Conservation (phyloP, 2,888 invertebrate genomes). For the Eueremaeus valkanovi region DNA sequence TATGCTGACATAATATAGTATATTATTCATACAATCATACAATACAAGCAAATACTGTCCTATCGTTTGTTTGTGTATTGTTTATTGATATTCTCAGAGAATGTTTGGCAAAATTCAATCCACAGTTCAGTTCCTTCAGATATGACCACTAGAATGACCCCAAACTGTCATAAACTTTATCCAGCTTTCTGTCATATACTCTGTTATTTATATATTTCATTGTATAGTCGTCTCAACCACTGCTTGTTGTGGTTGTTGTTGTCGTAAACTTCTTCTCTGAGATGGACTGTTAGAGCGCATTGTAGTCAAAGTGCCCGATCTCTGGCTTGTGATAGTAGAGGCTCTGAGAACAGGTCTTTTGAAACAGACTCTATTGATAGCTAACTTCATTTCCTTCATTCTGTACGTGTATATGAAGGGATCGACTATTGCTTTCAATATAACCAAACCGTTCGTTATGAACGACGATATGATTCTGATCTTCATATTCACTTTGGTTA, state of each 20-base stretch:
- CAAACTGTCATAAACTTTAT: background rate
- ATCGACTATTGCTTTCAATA: constrained; percentile 62
- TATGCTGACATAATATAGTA: background rate
- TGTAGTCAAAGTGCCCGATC: background rate
- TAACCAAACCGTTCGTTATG: constrained; percentile 58
- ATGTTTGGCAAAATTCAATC: too few species aligned
- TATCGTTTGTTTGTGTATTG: too few species aligned
- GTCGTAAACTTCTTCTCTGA: background rate
- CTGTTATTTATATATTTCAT: background rate
- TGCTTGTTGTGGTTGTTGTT: background rate
- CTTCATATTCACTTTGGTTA: constrained; percentile 45
- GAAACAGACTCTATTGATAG: constrained; percentile 41
- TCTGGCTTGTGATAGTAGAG: background rate
- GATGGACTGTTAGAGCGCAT: background rate
- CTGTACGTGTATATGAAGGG: constrained; percentile 65
- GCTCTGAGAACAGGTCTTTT: background rate
- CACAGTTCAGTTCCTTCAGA: too few species aligned
- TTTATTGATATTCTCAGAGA: too few species aligned
- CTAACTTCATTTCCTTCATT: constrained; percentile 61
- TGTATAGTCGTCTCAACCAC: background rate
- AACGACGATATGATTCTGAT: constrained; percentile 47
- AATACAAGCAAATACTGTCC: too few species aligned
- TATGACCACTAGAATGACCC: background rate
- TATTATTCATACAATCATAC: background rate
- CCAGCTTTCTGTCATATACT: background rate